A percentile compares a stretch with the other conserved stretches of the same genome.
Conservation (phyloP, 2,888 invertebrate genomes). For the Cyrtodaria siliqua region DNA sequence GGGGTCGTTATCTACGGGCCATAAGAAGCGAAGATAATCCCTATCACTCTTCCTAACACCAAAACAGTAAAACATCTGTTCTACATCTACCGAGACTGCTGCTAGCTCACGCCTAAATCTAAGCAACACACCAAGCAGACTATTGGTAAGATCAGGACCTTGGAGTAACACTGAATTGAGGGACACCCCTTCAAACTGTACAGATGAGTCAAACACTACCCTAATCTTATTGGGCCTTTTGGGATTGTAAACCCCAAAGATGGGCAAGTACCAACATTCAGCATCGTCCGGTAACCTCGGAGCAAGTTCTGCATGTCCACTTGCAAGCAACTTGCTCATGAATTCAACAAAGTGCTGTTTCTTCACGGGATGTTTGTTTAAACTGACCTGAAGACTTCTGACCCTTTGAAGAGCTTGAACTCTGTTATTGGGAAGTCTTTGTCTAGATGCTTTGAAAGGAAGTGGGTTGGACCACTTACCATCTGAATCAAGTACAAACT, state of each 20-base stretch:
- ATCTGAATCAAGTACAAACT: conserved; percentile 22
- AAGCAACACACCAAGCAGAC: conserved; percentile 24
- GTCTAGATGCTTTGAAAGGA: conserved; percentile 26
- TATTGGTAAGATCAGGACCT: conserved; percentile 17
- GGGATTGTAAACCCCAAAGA: conserved; percentile 58
- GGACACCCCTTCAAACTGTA: conserved; percentile 36
- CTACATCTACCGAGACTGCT: conserved; percentile 48
- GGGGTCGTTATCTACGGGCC: conserved; percentile 51
- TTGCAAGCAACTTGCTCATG: conserved; percentile 38
- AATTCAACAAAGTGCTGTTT: conserved; percentile 42
- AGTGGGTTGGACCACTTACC: conserved; percentile 33
- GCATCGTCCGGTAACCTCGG: conserved; percentile 26
- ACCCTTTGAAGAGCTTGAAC: conserved; percentile 25
- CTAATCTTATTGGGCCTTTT: conserved; percentile 44
- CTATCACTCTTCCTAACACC: conserved; percentile 28
- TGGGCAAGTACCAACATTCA: conserved; percentile 62
- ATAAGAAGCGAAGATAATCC: conserved; percentile 51
- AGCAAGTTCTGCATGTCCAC: conserved; percentile 52
- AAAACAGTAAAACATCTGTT: conserved; percentile 63
- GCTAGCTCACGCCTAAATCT: conserved; percentile 12
- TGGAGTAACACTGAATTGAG: conserved; percentile 37
- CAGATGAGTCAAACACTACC: conserved; percentile 54
- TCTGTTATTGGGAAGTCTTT: conserved; percentile 38
- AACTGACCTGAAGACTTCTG: conserved; percentile 12
- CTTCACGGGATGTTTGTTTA: conserved; percentile 34